phyloP scores from a whole-genome alignment of 2,113 vertebrate genomes.

The Panthera leo region DNA sequence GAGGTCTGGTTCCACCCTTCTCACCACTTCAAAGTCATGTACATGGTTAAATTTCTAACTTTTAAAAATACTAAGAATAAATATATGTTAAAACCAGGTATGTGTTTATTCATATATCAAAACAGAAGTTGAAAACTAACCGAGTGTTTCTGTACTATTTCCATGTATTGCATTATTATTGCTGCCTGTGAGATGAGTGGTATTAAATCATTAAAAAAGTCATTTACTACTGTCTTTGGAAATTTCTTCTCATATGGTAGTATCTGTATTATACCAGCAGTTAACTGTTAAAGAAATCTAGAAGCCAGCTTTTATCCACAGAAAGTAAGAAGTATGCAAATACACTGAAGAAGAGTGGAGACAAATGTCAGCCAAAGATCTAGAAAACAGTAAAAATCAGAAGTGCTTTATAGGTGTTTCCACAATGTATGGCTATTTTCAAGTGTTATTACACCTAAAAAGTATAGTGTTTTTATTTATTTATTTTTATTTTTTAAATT shows the following conservation, averaged over 20 bases:
- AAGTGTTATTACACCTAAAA: slow-evolving; percentile 4
- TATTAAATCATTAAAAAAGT: not conserved
- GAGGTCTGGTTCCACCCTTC: not conserved
- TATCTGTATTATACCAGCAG: not conserved
- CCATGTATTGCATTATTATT: not conserved
- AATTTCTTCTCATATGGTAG: not conserved
- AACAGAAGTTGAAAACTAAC: slow-evolving; percentile 2
- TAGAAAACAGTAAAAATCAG: not conserved
- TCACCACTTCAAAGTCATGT: not conserved
- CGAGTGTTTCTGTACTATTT: not conserved
- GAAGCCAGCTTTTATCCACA: slow-evolving; percentile 14
- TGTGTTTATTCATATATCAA: not conserved
- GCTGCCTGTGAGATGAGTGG: not conserved
- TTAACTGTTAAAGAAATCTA: slow-evolving; percentile 7
- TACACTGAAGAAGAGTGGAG: not conserved
- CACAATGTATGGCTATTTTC: not conserved
- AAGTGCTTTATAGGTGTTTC: not conserved
- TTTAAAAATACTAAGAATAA: not conserved
- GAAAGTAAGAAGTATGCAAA: not conserved
- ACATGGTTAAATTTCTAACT: slow-evolving; percentile 6
- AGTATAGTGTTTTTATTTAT: not conserved
- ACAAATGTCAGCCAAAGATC: not conserved
- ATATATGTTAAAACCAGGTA: not conserved
- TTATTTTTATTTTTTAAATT: not conserved
- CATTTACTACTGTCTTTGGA: not conserved